A percentile compares a stretch with the other conserved stretches of the same genome.
These are phyloP conservation scores for Piscicola geometra DNA, from an alignment of 2,888 invertebrate genomes.

Conservation along the genomic window DNA sequence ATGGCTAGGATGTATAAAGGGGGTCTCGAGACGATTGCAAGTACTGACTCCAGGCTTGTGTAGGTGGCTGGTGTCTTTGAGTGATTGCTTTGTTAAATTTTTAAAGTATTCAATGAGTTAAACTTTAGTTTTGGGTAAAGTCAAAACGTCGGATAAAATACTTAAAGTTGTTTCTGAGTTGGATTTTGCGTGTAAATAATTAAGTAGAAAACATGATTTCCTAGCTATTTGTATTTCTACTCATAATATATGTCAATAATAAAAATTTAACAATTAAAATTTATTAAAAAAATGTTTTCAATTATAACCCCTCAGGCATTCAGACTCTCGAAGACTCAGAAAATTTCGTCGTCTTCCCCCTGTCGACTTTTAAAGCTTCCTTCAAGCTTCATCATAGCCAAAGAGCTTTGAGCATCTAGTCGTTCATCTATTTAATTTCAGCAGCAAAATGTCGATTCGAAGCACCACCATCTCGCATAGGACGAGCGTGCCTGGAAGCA, in stretches of 20 bases:
- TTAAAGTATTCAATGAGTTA: no score
- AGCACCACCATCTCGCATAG: neutral
- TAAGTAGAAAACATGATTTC: no score
- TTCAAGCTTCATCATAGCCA: neutral
- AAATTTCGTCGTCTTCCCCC: neutral
- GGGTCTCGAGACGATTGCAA: neutral
- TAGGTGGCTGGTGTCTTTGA: slow-evolving; percentile 9
- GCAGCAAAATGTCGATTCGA: neutral
- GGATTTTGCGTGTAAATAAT: no score
- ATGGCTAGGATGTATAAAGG: neutral
- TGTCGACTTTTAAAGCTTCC: neutral
- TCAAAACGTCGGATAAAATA: no score
- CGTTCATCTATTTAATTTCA: neutral
- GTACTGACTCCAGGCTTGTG: slow-evolving; percentile 8
- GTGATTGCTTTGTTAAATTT: neutral
- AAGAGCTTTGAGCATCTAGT: neutral
- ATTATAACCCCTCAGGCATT: neutral
- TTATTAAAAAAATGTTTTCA: neutral
- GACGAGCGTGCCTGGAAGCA: neutral
- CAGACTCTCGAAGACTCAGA: neutral
- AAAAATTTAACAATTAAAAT: no score
- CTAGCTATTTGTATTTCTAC: no score
- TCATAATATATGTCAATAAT: no score
- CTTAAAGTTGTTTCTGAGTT: no score
- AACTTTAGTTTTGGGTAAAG: no score